Conservation (phyloP, 37 sponge, comb jelly and placozoan genomes). For the Beroe forskalii region DNA sequence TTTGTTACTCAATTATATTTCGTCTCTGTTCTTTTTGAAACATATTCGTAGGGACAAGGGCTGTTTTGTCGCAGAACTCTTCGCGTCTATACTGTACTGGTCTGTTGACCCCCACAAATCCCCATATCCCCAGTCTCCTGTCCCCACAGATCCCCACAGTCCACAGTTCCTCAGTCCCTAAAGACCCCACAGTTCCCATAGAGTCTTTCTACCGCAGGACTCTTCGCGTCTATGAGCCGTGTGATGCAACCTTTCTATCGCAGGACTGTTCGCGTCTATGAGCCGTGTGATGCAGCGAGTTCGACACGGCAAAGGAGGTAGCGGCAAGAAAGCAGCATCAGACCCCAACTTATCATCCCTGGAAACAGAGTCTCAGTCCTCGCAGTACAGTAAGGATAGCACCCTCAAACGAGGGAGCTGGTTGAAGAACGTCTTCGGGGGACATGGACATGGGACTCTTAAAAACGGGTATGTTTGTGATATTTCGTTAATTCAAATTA, state of each 20-base stretch:
- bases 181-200: no score
- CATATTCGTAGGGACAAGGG: no score
- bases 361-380: slow-evolving; percentile 1
- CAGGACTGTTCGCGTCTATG: slow-evolving; percentile 43
- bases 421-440: slow-evolving; percentile 35
- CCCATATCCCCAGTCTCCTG: no score
- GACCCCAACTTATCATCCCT: slow-evolving; percentile 9
- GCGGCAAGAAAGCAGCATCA: slow-evolving; percentile 26
- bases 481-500: no score
- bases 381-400: slow-evolving; percentile 25
- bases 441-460: background rate
- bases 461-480: background rate
- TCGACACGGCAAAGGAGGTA: background rate
- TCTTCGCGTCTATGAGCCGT: slow-evolving; percentile 30
- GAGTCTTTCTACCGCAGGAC: background rate
- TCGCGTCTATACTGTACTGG: no score
- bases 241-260: background rate
- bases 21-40: no score
- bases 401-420: background rate
- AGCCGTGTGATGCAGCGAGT: background rate
- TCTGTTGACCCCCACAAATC: no score
- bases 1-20: no score
- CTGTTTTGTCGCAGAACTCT: no score
- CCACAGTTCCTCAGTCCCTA: no score
- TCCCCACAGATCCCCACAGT: no score